Base-by-base conservation (phyloP, 2,113 vertebrate genomes). In the Aplodontia rufa region DNA sequence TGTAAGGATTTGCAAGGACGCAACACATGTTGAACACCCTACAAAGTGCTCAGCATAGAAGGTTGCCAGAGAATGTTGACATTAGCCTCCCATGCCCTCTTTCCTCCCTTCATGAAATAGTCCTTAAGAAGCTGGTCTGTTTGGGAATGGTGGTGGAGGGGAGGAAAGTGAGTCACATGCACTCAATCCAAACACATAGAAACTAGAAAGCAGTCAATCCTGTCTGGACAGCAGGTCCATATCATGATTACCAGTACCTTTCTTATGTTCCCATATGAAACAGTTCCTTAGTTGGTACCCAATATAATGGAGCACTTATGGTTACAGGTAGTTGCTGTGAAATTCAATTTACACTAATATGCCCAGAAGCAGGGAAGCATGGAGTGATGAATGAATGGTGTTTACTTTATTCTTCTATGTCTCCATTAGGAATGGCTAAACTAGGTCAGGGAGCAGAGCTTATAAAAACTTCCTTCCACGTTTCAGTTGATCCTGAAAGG, bases 381-480 rank as follows among this genome's bases (percentile, higher is more conserved):
- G 58, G 82, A 8, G 69, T 66, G 84, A 87, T 26, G 88, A 92
- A 24, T 17, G 64, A 30, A 0, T 35, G 74, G 40, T 71, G 64
- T 94, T 80, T 86, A 20, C 85, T 62, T 74, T 58, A 17, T 79
- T 82, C 45, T 71, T 47, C 45, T 76, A 5, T 14, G 1, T 97
- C 88, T 97, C 85, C 71, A 93, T 95, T 87, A 94, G 74, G 74
- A 86, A 47, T 49, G 81, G 88, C 58, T 88, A 60, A 90, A 76
- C 51, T 55, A 47, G 88, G 78, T 90, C 91, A 95, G 82, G 51
- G 55, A 83, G 47, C 28, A 45, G 86, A 91, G 51, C 90, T 90
- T 49, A 37, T 62, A 76, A 84, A 71, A 79, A 71, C 84, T 81
- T 93, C 85, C 55, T 82, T 85, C 78, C 69, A 69, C 88, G 87